Percentiles rank a stretch among this genome's conserved stretches.
Evolutionary conservation across 2,113 vertebrate species (phyloP).

Genomic region (Rhinolophus ferrumequinum): DNA sequence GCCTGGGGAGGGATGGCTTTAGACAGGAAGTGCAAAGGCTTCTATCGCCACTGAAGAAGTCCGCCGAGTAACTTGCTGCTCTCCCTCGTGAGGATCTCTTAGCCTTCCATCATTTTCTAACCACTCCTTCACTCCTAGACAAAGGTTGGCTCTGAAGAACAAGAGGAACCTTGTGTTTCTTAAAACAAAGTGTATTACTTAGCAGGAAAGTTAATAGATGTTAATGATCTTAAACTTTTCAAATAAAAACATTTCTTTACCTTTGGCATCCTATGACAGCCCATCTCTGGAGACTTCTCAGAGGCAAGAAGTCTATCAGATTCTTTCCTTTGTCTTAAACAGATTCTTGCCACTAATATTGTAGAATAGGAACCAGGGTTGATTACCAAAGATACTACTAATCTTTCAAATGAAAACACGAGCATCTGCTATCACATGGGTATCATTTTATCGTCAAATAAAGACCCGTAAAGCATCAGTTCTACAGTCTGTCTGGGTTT

Average conservation of each 20-base stretch:
- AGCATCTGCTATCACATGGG: not conserved
- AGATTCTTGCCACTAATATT: constrained; percentile 34
- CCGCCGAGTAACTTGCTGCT: not conserved
- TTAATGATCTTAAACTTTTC: constrained; percentile 37
- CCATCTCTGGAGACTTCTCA: constrained; percentile 15
- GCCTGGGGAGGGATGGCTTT: not conserved
- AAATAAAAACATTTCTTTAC: not conserved
- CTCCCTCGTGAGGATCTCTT: not conserved
- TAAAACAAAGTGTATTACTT: not conserved
- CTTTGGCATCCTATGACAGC: not conserved
- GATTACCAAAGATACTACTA: constrained; percentile 15
- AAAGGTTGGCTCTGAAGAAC: not conserved
- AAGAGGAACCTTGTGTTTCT: not conserved
- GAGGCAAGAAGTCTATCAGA: not conserved
- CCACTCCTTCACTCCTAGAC: not conserved
- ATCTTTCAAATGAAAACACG: constrained; percentile 39
- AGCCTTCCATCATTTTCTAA: not conserved
- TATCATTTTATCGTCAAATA: constrained; percentile 60
- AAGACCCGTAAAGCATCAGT: not conserved
- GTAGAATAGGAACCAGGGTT: not conserved
- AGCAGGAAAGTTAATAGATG: not conserved
- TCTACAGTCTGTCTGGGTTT: constrained; percentile 55
- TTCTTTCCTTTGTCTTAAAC: constrained; percentile 14
- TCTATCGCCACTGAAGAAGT: not conserved
- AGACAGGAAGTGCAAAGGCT: not conserved